Evolutionary conservation across 2,113 vertebrate genomes (phyloP), one percentile per base, ranked within the genome.

Genomic region (Phyllostomus hastatus): DNA sequence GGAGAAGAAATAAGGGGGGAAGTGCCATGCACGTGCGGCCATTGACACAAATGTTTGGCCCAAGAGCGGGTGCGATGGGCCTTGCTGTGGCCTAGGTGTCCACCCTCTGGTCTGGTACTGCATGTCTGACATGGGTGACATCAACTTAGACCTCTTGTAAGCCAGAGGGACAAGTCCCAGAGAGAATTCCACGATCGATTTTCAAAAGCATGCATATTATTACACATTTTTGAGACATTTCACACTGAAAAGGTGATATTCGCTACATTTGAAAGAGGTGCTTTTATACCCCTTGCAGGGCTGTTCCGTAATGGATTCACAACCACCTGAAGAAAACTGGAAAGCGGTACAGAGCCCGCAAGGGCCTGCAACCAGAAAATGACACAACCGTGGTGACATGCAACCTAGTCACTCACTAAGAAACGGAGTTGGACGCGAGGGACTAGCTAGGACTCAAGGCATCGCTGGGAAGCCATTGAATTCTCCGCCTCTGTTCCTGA

Each of bases 391-490:
- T 12, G 5, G 57, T 85, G 70, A 61, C 2, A 52, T 5, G 22
- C 35, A 85, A 85, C 38, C 43, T 70, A 50, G 41, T 5, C 50
- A 28, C 38, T 96, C 52, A 70, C 38, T 80, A 66, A n/a, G 64
- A 93, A 59, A 15, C 7, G 54, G 50, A 88, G 15, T 8, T 90
- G 48, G 52, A 48, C 12, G 43, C 85, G 15, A 88, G 24, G 20
- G 88, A 83, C 48, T 10, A 78, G 57, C 16, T 24, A n/a, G 70
- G n/a, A 22, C 64, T 89, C 48, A 64, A 84, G 67, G 69, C 59
- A 73, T 83, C 70, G 59, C 33, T 93, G 64, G 97, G 80, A 79
- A 89, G 59, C 93, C 43, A 75, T 95, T 97, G 94, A 96, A 97
- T 80, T 72, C 92, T 95, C 94, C 92, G 8, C 81, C 73, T 88